Base-by-base conservation (phyloP, 2,113 vertebrate genomes). In the Rhinoderma darwinii region DNA sequence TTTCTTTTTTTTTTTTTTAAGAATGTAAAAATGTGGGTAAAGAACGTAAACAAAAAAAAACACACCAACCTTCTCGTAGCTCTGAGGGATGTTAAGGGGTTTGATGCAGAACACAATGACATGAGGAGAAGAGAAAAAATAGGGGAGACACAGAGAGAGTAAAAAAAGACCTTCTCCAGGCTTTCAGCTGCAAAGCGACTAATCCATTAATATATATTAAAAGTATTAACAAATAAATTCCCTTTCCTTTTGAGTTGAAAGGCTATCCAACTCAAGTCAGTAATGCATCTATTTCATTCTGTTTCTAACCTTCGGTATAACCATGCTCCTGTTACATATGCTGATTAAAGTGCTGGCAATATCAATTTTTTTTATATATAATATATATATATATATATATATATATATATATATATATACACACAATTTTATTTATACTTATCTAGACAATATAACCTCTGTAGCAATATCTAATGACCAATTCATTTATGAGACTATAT, bases 21-120 rank as follows among this genome's bases (percentile, higher is more conserved):
- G 92, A 95, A 95, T 95, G 93, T 95, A 95, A 96, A 97, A 97
- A 98, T 97, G 97, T 97, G 97, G 97, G 97, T 98, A 96, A 98
- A 98, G 97, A 99, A 99, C 98, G 97, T 97, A 98, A 98, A 98
- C 97, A 96, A 97, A 98, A 99, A 98, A 99, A 98, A 97, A 97
- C 97, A 99, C 98, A 99, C 98, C 98, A 99, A 99, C 98, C 98
- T 99, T 99, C 98, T 99, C 98, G 98, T 97, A 98, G 98, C 96
- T 99, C 98, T 99, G 98, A 97, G 98, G 98, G 96, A 99, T 99
- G 98, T 97, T 97, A 98, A 97, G 96, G 97, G 96, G 91, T 95
- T 99, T 97, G 98, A 99, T 99, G 98, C 98, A 94, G 97, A 98
- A 98, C 97, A 99, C 98, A 99, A 99, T 99, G 98, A 99, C 98